Conservation (phyloP, 2,888 invertebrate species). For the Epinotia nisella region DNA sequence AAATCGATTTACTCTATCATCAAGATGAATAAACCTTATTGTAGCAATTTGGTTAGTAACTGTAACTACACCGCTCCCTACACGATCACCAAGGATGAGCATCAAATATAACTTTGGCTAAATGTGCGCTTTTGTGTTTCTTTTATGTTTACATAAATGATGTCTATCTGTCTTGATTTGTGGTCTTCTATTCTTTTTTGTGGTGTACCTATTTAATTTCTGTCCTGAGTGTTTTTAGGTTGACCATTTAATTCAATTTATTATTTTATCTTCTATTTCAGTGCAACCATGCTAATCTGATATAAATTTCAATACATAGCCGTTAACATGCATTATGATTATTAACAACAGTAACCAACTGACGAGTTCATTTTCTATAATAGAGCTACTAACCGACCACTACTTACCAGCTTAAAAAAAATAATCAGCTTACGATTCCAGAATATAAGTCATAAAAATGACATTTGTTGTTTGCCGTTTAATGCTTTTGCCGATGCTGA, state of each 20-base stretch:
- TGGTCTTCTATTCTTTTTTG: slow-evolving; percentile 49
- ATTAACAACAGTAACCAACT: slow-evolving; percentile 15
- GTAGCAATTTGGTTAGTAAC: neutral
- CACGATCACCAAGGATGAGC: slow-evolving; percentile 52
- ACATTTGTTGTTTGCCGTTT: slow-evolving; percentile 8
- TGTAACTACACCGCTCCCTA: slow-evolving; percentile 46
- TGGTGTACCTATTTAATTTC: slow-evolving; percentile 33
- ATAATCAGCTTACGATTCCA: neutral
- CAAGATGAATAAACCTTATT: no score
- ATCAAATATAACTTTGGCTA: slow-evolving; percentile 60
- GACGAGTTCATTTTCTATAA: slow-evolving; percentile 16
- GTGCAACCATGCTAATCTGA: slow-evolving; percentile 18
- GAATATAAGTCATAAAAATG: neutral
- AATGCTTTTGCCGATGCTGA: slow-evolving; percentile 20
- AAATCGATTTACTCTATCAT: no score
- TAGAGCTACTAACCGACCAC: neutral
- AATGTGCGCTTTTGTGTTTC: slow-evolving; percentile 59
- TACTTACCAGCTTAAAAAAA: slow-evolving; percentile 1
- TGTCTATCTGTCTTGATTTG: slow-evolving; percentile 52
- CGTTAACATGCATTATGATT: slow-evolving; percentile 28
- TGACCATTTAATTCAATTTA: neutral
- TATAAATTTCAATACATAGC: slow-evolving; percentile 8
- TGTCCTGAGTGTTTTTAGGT: slow-evolving; percentile 7
- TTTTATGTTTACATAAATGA: slow-evolving; percentile 51
- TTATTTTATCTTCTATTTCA: slow-evolving; percentile 28